phyloP scores from a whole-genome alignment of 1,140 invertebrate genomes.

The fruit fly (Drosophila melanogaster) region Release_6_plus_ISO1_MT NT_037436.4:358501-359000 shows the following conservation, averaged over 20 bases:
- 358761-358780: conserved; percentile 95
- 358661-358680: conserved; percentile 95
- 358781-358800: conserved; percentile 93
- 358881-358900: conserved; percentile 96
- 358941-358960: conserved; percentile 94
- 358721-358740: conserved; percentile 94
- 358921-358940: conserved; percentile 97
- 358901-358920: conserved; percentile 97
- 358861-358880: conserved; percentile 95
- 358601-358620: conserved; percentile 90
- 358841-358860: conserved; percentile 98
- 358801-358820: conserved; percentile 98
- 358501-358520: conserved; percentile 39
- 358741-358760: conserved; percentile 94
- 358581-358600: conserved; percentile 69
- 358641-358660: conserved; percentile 96
- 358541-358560: conserved; percentile 55
- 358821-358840: conserved; percentile 98
- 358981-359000: conserved; percentile 98
- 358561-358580: conserved; percentile 57
- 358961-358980: conserved; percentile 97
- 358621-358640: conserved; percentile 96
- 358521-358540: conserved; percentile 49
- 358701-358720: conserved; percentile 96
- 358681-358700: conserved; percentile 95